phyloP scores from a whole-genome alignment of 2,888 invertebrate species.

The Odontothrips loti region DNA sequence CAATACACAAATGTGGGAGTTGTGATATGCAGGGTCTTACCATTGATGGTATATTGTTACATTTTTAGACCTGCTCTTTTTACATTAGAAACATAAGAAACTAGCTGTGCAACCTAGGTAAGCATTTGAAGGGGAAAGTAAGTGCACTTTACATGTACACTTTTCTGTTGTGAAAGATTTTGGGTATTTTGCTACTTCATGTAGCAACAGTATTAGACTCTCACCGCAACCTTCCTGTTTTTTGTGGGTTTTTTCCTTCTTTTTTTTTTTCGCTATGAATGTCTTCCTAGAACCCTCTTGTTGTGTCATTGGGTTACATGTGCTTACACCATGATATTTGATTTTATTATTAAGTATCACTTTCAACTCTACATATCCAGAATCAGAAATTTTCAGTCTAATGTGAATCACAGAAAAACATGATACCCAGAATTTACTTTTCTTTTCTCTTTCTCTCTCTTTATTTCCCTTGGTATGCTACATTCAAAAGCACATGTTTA shows the following conservation, averaged over 20 bases:
- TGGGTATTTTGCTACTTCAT: background rate
- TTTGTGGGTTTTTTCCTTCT: background rate
- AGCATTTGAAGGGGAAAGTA: conserved; percentile 3
- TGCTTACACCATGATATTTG: background rate
- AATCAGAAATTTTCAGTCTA: background rate
- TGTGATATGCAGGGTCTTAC: conserved; percentile 3
- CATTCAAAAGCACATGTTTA: too few relatives aligned
- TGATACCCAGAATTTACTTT: background rate
- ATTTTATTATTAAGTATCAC: background rate
- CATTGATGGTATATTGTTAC: background rate
- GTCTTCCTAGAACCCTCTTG: background rate
- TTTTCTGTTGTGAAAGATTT: background rate
- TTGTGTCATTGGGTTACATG: background rate
- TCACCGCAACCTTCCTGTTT: background rate
- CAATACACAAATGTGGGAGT: background rate
- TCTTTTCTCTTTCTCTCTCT: background rate
- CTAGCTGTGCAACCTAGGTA: background rate
- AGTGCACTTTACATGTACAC: background rate
- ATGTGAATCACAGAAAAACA: background rate
- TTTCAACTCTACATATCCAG: conserved; percentile 9
- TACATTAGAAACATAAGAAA: background rate
- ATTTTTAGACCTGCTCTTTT: background rate
- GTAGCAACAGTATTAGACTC: background rate
- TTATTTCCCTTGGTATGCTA: too few relatives aligned
- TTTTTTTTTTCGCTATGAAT: background rate